Conservation (phyloP, 1,140 invertebrate genomes). For the Leptinotarsa lineolata region DNA sequence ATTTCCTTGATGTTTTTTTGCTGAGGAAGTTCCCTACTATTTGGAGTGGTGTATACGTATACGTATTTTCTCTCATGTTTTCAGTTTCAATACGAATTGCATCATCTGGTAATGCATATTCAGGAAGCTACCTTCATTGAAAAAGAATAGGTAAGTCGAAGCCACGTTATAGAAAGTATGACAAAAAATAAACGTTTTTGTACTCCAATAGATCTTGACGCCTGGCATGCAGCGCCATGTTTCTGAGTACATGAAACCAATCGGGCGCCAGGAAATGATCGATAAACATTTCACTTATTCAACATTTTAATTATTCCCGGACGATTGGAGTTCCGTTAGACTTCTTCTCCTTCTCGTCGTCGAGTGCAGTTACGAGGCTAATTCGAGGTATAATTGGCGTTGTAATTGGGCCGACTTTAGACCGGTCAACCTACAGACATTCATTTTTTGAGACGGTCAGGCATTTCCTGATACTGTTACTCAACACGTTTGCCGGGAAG, state of each 20-base stretch:
- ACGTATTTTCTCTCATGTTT: no score
- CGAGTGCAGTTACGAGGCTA: neutral
- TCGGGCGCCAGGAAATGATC: neutral
- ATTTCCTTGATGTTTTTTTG: no score
- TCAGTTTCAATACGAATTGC: no score
- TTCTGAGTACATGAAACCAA: neutral
- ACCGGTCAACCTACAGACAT: slow-evolving; percentile 1
- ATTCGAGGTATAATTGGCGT: neutral
- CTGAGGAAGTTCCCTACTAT: no score
- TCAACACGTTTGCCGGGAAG: neutral
- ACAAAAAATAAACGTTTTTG: no score
- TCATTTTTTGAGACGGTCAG: neutral
- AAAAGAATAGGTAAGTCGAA: no score
- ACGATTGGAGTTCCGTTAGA: neutral
- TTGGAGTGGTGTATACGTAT: no score
- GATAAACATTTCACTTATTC: neutral
- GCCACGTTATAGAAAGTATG: no score
- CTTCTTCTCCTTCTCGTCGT: neutral
- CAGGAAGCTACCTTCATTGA: no score
- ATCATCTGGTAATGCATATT: no score
- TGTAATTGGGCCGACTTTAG: neutral
- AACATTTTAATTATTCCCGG: neutral
- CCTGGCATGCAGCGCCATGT: neutral
- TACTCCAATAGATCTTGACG: neutral
- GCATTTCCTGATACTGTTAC: slow-evolving; percentile 5